Percentiles rank a stretch among this genome's conserved stretches.
These are phyloP conservation scores for Lasiommata megera DNA, from an alignment of 2,888 invertebrate species.

Conservation along the genomic window DNA sequence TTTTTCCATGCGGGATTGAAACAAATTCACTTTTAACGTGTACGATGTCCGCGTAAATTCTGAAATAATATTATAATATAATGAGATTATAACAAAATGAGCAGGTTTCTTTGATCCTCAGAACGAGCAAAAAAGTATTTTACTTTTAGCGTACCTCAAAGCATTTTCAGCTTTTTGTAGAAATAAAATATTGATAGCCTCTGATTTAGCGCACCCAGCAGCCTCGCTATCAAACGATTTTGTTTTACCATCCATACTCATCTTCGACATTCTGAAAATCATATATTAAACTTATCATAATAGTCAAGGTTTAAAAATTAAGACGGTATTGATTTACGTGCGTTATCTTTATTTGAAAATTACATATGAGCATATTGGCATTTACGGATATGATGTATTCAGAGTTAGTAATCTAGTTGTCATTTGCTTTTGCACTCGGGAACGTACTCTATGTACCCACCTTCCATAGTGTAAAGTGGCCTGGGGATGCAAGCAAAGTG, in stretches of 20 bases:
- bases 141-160: slow-evolving; percentile 50
- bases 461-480: slow-evolving; percentile 53
- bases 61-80: slow-evolving; percentile 44
- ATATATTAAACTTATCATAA: too few species aligned
- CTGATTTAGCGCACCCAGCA: slow-evolving; percentile 88
- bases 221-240: slow-evolving; percentile 92
- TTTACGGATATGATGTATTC: too few species aligned
- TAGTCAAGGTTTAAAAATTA: too few species aligned
- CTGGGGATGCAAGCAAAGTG: slow-evolving; percentile 80
- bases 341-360: too few species aligned
- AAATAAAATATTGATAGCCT: slow-evolving; percentile 81
- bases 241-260: slow-evolving; percentile 90
- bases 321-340: too few species aligned
- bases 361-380: too few species aligned
- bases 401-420: too few species aligned
- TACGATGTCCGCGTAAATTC: slow-evolving; percentile 45
- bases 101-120: too few species aligned
- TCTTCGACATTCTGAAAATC: slow-evolving; percentile 44
- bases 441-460: slow-evolving; percentile 34
- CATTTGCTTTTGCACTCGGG: too few species aligned
- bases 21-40: slow-evolving; percentile 42
- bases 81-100: too few species aligned
- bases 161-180: slow-evolving; percentile 85
- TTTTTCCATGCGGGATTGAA: slow-evolving; percentile 23
- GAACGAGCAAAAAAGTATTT: too few species aligned